Base-by-base conservation (phyloP, 2,888 invertebrate genomes). In the Criorhina ranunculi region DNA sequence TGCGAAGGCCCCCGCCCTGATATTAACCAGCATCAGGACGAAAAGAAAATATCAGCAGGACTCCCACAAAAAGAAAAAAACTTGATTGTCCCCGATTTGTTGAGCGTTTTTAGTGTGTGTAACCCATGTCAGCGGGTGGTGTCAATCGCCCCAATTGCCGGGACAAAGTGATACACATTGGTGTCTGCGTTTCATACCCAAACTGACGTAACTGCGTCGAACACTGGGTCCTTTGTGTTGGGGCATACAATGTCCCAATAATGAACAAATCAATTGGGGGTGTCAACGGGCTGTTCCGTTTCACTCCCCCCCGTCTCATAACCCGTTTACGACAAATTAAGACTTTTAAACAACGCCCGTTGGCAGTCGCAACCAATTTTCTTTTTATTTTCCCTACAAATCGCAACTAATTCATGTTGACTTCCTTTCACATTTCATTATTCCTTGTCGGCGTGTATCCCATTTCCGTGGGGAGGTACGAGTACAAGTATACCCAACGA, bases 381-480 rank as follows among this genome's bases (percentile, higher is more conserved):
- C 7, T 12, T 49, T 49, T 57, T 35, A 24, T 35, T 53, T 59
- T 49, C 8, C 19, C 5, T 44, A 1, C 8, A 17, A 62, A 55
- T 62, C 37, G 12, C 53, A 53, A 53, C 69, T 70, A 70, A 78
- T 78, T 62, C 46, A 55, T 60, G 62, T 33, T 5, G 60, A 70
- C 37, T 78, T 69, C 60, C 59, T 29, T 60, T 60, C 69, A 70
- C 46, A 44, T 53, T 78, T 69, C 46, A 19, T 69, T 69, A 53
- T 51, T 31, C 15, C 12, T 11, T 29, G 11, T 8, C 29, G 19
- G 2, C 3, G 35, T 0, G 4, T 35, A 24, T 15, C 29, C 37
- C 6, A 42, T 35, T 24, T 31, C 51, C 2, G 8, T 40, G 40
- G 8, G 9, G 15, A 29, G 51, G 40, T 44, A n/a, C n/a, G n/a